phyloP scores from a whole-genome alignment of 2,888 invertebrate genomes.

The Agrotis segetum region DNA sequence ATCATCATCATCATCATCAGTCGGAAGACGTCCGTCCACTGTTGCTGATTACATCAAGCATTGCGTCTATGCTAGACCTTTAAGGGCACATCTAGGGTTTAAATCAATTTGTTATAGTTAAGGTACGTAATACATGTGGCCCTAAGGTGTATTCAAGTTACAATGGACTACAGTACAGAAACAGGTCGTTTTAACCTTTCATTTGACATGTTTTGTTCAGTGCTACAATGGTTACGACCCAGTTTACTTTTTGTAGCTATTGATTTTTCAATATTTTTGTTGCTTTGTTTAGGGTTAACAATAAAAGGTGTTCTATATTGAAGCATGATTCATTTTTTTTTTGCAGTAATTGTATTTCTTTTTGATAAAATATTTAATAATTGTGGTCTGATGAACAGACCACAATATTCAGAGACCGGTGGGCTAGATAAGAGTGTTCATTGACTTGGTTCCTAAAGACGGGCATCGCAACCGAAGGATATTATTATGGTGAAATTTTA shows the following conservation, averaged over 20 bases:
- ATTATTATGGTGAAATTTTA: too few species aligned
- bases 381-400: too few species aligned
- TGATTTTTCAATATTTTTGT: conserved; percentile 4
- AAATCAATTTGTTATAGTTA: background rate
- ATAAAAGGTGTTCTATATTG: background rate
- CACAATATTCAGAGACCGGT: too few species aligned
- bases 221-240: conserved; percentile 23
- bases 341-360: too few species aligned
- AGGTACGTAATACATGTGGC: background rate
- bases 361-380: too few species aligned
- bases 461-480: too few species aligned
- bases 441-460: too few species aligned
- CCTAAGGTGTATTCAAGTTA: conserved; percentile 10
- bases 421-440: too few species aligned
- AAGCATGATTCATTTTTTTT: background rate
- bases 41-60: too few species aligned
- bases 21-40: too few species aligned
- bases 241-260: background rate
- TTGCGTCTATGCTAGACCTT: too few species aligned
- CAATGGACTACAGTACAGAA: conserved; percentile 17
- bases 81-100: background rate
- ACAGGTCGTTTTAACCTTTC: conserved; percentile 29
- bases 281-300: background rate
- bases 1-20: too few species aligned
- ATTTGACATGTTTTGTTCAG: conserved; percentile 32